These are phyloP conservation scores for Pelecanoides urinatrix DNA, from an alignment of 2,113 vertebrate genomes.

Conservation along the genomic window DNA sequence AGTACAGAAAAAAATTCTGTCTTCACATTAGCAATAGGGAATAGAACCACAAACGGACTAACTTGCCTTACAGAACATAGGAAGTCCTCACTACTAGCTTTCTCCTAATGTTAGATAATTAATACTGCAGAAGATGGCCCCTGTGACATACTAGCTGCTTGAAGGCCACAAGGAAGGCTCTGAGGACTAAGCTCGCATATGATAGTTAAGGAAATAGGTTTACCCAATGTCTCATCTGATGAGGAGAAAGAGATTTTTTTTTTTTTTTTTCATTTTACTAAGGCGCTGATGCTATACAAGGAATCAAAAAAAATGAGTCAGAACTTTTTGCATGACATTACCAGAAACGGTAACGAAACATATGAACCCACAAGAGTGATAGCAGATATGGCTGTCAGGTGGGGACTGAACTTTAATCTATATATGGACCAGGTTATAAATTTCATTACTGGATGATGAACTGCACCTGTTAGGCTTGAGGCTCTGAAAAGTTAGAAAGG, in stretches of 20 bases:
- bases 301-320: background rate
- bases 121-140: background rate
- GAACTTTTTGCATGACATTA: background rate
- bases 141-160: background rate
- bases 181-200: background rate
- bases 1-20: background rate
- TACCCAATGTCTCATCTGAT: background rate
- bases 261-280: background rate
- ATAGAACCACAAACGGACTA: background rate
- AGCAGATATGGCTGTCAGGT: conserved; percentile 1
- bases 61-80: background rate
- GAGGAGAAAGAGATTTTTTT: background rate
- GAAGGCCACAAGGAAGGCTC: background rate
- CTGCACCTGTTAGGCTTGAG: background rate
- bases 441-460: conserved; percentile 37
- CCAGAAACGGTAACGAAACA: background rate
- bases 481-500: background rate
- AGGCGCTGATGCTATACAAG: background rate
- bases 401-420: conserved; percentile 23
- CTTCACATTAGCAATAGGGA: background rate
- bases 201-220: background rate
- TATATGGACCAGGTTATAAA: background rate
- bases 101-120: background rate
- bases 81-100: background rate
- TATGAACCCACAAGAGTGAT: background rate